Base-by-base conservation (phyloP, 2,113 vertebrate genomes). In the Eptesicus fuscus region DNA sequence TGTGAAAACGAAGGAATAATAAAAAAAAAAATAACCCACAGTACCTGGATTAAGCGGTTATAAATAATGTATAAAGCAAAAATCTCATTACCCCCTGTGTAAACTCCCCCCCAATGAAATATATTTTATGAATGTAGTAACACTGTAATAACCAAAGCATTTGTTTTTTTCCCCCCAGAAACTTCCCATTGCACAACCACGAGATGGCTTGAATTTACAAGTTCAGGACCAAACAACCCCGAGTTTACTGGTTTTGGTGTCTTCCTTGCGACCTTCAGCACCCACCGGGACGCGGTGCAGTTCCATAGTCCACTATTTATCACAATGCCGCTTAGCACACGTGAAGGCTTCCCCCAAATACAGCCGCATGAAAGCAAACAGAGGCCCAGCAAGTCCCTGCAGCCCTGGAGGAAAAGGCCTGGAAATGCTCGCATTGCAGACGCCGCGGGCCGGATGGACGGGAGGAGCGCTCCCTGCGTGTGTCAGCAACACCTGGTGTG, bases 21-120 rank as follows among this genome's bases (percentile, higher is more conserved):
- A 99, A 98, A 98, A 98, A 37, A 98, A 99, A 98, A 98, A 98
- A 98, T 97, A 98, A 97, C 98, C 98, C 97, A 98, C 96, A 98
- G 97, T 98, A 99, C 98, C 98, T 98, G 98, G 98, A 98, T 98
- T 98, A 98, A 98, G 98, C 90, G 32, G 97, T 98, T 98, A 98
- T 98, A 98, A 98, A 98, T 98, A 99, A 99, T 98, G 97, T 98
- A 98, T 98, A 98, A 98, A 98, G 98, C 97, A 98, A 98, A 98
- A 98, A 98, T 99, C 98, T 98, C 98, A 99, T 98, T 98, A 98
- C 97, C 98, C 98, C 98, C 98, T 98, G 98, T 98, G 98, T 98
- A 98, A 99, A 98, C 98, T 98, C 97, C 97, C 98, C 97, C 97
- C 96, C 98, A 96, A 97, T 98, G 98, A 99, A 98, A 98, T 98